These are phyloP conservation scores for Ophion slaviceki DNA, from an alignment of 2,888 invertebrate species.

Conservation along the genomic window DNA sequence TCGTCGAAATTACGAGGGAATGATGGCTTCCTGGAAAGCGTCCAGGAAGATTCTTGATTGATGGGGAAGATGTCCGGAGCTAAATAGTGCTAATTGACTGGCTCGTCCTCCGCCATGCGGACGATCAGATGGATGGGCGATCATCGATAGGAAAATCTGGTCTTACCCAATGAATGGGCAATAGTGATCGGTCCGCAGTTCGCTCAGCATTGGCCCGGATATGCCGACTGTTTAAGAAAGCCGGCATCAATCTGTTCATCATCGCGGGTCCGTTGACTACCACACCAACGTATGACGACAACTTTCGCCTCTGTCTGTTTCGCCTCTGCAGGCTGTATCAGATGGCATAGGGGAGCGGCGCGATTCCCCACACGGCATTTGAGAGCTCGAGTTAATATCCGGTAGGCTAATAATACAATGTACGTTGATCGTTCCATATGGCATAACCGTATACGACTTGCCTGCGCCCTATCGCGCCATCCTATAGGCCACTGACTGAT, in stretches of 20 bases:
- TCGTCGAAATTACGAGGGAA: neutral
- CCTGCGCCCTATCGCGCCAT: constrained; percentile 12
- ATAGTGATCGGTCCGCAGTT: neutral
- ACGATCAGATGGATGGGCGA: neutral
- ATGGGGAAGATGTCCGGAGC: neutral
- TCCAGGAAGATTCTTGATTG: neutral
- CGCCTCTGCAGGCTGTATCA: constrained; percentile 33
- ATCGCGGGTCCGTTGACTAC: neutral
- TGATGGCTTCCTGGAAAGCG: neutral
- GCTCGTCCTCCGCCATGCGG: neutral
- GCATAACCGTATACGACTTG: constrained; percentile 24
- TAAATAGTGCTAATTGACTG: neutral
- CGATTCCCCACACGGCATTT: constrained; percentile 53
- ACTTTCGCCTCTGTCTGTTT: constrained; percentile 10
- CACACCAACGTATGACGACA: neutral
- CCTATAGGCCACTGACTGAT: constrained; percentile 8
- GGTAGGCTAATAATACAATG: constrained; percentile 55
- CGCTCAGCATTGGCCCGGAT: neutral
- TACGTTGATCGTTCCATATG: constrained; percentile 37
- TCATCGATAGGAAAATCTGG: too few species aligned
- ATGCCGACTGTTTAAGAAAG: neutral
- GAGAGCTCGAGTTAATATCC: constrained; percentile 59
- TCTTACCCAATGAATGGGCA: neutral
- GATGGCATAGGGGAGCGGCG: constrained; percentile 30
- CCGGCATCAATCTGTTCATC: neutral